Evolutionary conservation across 2,797 vertebrate genomes (phyloP).

Genomic region (Lophotriccus pileatus): DNA sequence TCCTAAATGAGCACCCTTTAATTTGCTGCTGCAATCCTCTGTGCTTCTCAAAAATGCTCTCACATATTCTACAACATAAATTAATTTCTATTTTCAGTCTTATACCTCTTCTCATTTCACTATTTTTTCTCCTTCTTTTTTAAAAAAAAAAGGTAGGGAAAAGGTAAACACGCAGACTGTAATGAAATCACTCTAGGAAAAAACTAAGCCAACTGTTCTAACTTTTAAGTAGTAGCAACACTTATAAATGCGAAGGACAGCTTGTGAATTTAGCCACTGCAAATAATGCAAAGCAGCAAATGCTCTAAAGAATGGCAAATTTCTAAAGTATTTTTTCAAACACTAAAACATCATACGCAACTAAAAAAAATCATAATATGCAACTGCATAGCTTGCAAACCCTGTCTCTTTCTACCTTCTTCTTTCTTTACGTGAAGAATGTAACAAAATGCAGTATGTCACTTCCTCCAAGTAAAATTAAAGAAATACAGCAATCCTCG

Average conservation of each 20-base stretch:
- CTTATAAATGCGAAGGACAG: neutral
- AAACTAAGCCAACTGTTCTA: neutral
- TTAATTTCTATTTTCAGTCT: neutral
- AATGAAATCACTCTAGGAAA: neutral
- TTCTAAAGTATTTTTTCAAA: neutral
- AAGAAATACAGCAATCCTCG: neutral
- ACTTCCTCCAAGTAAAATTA: neutral
- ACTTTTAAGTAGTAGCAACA: neutral
- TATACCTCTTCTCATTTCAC: neutral
- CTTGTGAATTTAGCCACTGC: neutral
- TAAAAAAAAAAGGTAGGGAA: neutral
- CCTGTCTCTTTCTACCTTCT: neutral
- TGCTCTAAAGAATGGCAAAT: neutral
- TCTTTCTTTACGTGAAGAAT: neutral
- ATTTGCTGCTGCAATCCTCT: neutral
- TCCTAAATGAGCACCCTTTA: neutral
- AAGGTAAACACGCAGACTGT: neutral
- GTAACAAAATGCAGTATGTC: neutral
- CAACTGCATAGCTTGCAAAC: neutral
- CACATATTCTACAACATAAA: neutral
- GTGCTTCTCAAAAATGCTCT: neutral
- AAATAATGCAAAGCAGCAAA: neutral
- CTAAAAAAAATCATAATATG: neutral
- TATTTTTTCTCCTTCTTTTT: too few species aligned
- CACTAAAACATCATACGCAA: neutral